Conservation (phyloP, 2,797 vertebrate species). For the Acanthurus leucopareius region DNA sequence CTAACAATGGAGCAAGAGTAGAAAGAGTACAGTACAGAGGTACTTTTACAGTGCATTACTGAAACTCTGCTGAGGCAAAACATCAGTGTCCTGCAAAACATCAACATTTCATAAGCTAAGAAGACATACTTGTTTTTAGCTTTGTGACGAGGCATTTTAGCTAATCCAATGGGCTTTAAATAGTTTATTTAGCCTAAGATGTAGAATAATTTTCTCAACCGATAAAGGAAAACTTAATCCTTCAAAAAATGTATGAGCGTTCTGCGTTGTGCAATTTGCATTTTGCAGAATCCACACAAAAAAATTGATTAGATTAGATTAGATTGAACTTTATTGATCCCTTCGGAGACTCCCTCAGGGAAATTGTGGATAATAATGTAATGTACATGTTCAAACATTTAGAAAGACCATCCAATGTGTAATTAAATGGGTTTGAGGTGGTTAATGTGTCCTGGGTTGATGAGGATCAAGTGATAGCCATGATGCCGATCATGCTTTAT, state of each 20-base stretch:
- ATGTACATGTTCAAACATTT: not conserved
- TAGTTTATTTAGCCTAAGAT: slow-evolving; percentile 7
- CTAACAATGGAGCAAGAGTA: not conserved
- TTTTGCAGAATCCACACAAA: not conserved
- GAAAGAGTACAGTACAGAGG: not conserved
- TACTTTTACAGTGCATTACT: not conserved
- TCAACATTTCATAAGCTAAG: slow-evolving; percentile 7
- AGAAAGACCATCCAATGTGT: slow-evolving; percentile 53
- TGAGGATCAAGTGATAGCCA: slow-evolving; percentile 74
- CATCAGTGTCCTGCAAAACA: slow-evolving; percentile 5
- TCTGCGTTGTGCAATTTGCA: not conserved
- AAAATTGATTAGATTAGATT: too few relatives aligned
- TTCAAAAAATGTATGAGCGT: not conserved
- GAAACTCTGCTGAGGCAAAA: not conserved
- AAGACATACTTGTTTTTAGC: slow-evolving; percentile 1
- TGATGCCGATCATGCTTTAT: slow-evolving; percentile 78
- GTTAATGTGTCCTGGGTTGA: slow-evolving; percentile 64
- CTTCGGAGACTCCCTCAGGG: too few relatives aligned
- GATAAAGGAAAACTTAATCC: not conserved
- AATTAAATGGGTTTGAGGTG: slow-evolving; percentile 76
- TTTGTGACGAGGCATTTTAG: not conserved
- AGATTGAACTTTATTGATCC: too few relatives aligned
- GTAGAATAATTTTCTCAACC: not conserved
- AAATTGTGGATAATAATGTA: too few relatives aligned
- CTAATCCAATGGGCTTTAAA: not conserved